These are phyloP conservation scores for Alentia gelatinosa DNA, from an alignment of 2,888 invertebrate genomes.

Conservation along the genomic window DNA sequence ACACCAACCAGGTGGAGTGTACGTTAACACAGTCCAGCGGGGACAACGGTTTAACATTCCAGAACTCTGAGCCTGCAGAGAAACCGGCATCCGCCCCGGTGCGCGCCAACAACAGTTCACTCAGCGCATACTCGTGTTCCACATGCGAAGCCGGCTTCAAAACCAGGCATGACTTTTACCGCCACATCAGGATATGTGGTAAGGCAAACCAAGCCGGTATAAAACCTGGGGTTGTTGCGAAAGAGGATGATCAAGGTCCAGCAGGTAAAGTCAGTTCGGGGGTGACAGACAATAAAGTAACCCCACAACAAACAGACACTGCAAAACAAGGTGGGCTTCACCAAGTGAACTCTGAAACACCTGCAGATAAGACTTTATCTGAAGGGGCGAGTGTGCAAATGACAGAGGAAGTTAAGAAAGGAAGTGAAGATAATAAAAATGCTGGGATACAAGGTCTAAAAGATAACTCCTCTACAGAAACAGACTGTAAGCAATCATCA, in stretches of 20 bases:
- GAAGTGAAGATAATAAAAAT: neutral
- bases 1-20: neutral
- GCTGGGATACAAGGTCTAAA: neutral
- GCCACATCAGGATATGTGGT: conserved; percentile 29
- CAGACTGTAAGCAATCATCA: neutral
- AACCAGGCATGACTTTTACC: conserved; percentile 23
- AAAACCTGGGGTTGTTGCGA: neutral
- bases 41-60: conserved; percentile 12
- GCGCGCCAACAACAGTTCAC: neutral
- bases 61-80: neutral
- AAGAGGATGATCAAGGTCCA: neutral
- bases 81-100: neutral
- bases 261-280: neutral
- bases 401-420: no score
- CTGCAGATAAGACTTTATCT: no score
- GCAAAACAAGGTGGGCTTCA: neutral
- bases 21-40: neutral
- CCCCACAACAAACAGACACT: neutral
- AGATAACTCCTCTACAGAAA: neutral
- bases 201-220: neutral
- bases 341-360: no score
- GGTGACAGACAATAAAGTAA: no score
- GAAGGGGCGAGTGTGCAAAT: no score
- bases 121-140: neutral
- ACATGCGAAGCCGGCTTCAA: conserved; percentile 3